Evolutionary conservation across 2,113 vertebrate species (phyloP), one percentile per base, ranked within the genome.

Genomic region (Geothlypis trichas): DNA sequence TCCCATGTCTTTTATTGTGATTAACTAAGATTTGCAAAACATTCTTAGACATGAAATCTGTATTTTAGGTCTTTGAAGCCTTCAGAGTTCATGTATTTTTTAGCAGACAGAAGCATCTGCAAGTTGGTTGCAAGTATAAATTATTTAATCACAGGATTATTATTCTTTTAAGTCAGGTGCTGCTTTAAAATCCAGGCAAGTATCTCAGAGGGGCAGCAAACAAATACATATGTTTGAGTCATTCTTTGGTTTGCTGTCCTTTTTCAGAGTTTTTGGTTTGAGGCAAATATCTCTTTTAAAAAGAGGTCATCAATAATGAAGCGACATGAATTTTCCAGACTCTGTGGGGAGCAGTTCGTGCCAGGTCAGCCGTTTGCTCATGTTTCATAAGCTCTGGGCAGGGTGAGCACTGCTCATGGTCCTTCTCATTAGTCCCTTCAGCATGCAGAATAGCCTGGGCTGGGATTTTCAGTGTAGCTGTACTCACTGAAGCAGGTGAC

Each of bases 241-340:
- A 0, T 51, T 68, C 59, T 68, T 80, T 39, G 39, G 59, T 59
- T 74, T 74, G 42, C 55, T 61, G 27, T 46, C 68, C 59, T 92
- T 33, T 90, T 89, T 44, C 67, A 10, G 55, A 42, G 24, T 51
- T 94, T 77, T 76, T 86, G 80, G 67, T 71, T 75, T 71, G 57
- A 62, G 76, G 82, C 91, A 93, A 84, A 33, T 65, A n/a, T n/a
- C 89, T 85, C 42, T 41, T 75, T 69, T 54, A 30, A 75, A 84
- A 96, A 76, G 87, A 89, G 91, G 65, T 49, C 84, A 94, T 94
- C 81, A 90, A 41, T 95, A 96, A 91, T 96, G 87, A 91, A 95
- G 71, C 0, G 1, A 44, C 75, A 79, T 54, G 58, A 88, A 37
- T 81, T 91, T 90, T 79, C 44, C 83, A 47, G 67, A 33, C 84